A percentile compares a stretch with the other conserved stretches of the same genome.
These are phyloP conservation scores for Lumbricus terrestris DNA, from an alignment of 2,888 invertebrate genomes.

Conservation along the genomic window DNA sequence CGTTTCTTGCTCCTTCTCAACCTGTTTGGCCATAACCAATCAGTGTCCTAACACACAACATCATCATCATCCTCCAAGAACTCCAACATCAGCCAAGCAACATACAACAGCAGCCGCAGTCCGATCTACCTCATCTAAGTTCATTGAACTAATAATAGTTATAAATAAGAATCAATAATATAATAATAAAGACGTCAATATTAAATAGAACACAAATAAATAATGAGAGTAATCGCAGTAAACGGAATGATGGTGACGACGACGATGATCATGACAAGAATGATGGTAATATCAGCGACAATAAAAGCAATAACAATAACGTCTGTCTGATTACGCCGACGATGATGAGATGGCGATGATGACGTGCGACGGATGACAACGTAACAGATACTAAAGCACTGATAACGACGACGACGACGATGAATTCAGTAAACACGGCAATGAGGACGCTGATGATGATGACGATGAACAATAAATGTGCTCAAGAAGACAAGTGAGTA, in stretches of 20 bases:
- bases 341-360: neutral
- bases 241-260: slow-evolving; percentile 6
- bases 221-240: slow-evolving; percentile 4
- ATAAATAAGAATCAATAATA: neutral
- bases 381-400: slow-evolving; percentile 3
- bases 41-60: neutral
- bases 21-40: neutral
- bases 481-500: neutral
- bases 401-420: neutral
- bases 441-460: neutral
- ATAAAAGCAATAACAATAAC: slow-evolving; percentile 11
- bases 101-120: neutral
- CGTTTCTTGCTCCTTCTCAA: neutral
- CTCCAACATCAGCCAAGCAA: neutral
- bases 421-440: neutral
- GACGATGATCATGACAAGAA: neutral
- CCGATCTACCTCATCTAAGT: neutral
- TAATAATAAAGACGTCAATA: neutral
- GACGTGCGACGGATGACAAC: neutral
- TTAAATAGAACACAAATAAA: slow-evolving; percentile 5
- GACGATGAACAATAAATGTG: too few species aligned
- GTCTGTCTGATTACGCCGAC: neutral
- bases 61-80: neutral
- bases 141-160: slow-evolving; percentile 3
- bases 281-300: neutral